Evolutionary conservation across 1,140 invertebrate species (phyloP), one percentile per base, ranked within the genome.

Genomic region (Leptopilina boulardi): DNA sequence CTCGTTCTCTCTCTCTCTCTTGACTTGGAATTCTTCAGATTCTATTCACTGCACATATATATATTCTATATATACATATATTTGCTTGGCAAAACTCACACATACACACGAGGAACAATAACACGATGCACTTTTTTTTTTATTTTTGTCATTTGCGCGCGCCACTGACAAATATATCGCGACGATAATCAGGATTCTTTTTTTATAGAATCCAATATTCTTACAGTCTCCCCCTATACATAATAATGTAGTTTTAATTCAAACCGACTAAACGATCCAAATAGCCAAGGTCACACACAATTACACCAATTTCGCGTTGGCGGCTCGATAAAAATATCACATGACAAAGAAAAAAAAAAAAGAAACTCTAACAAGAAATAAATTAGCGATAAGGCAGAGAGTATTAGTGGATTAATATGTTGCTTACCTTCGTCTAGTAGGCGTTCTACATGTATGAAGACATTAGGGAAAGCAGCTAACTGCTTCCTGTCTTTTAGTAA

Each of bases 401-500:
- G 74, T 72, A 80, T 74, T 71, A 74, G 73, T 78, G 71, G 76
- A 82, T 80, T 76, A 80, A 74, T n/a, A n/a, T 51, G n/a, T 80
- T 77, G 76, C 95, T 94, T 95, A 99, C 99, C 99, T 96, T 99
- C 98, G 90, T 99, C 99, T 88, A 99, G 94, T 85, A 99, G 95
- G 91, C 99, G 94, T 93, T 99, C 99, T 87, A 99, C 95, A 93
- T 99, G 99, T 92, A 98, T 95, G 93, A 99, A 99, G 91, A 99
- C 97, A 94, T 99, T 99, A 82, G 99, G 98, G 93, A 99, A 99
- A 89, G 98, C 98, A 87, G 97, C 97, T 87, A 99, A 94, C 94
- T 99, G 98, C 94, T 99, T 99, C 93, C 99, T 98, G 94, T 99
- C 99, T 94, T 99, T 99, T 88, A 99, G 94, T 92, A 99, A 95